A percentile compares a stretch with the other conserved stretches of the same genome.
These are phyloP conservation scores for Pungitius pungitius DNA, from an alignment of 2,113 vertebrate genomes.

Conservation along the genomic window DNA sequence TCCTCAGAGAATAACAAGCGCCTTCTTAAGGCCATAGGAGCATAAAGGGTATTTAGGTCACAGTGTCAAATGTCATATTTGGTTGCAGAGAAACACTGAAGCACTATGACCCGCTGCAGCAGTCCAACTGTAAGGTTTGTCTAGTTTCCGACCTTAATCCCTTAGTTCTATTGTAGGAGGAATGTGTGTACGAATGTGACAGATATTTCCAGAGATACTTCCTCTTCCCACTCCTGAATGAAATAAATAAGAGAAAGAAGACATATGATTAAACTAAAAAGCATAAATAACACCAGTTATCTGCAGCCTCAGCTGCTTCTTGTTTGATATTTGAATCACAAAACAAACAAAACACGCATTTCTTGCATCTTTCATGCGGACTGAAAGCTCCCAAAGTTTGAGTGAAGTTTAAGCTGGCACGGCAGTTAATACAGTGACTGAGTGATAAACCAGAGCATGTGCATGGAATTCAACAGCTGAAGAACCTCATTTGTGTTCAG, in stretches of 20 bases:
- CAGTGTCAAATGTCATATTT: slow-evolving; percentile 61
- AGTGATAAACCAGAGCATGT: slow-evolving; percentile 2
- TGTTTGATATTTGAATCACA: neutral
- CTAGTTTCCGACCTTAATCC: neutral
- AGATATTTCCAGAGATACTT: neutral
- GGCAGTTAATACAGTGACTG: neutral
- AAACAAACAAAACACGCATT: neutral
- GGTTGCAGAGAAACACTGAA: slow-evolving; percentile 28
- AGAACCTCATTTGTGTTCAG: neutral
- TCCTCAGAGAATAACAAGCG: slow-evolving; percentile 6
- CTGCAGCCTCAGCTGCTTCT: neutral
- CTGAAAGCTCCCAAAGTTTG: neutral
- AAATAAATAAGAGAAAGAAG: neutral
- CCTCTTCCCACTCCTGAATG: neutral
- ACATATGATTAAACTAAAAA: neutral
- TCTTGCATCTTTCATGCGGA: neutral
- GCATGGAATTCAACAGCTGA: neutral
- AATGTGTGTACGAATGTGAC: neutral
- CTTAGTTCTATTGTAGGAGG: neutral
- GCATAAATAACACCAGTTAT: neutral
- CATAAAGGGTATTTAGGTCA: slow-evolving; percentile 57
- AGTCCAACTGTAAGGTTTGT: neutral
- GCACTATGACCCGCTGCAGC: neutral
- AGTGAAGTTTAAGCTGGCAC: neutral
- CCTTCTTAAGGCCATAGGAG: slow-evolving; percentile 23